These are phyloP conservation scores for Takifugu bimaculatus DNA, from an alignment of 2,113 vertebrate species.

Conservation along the genomic window DNA sequence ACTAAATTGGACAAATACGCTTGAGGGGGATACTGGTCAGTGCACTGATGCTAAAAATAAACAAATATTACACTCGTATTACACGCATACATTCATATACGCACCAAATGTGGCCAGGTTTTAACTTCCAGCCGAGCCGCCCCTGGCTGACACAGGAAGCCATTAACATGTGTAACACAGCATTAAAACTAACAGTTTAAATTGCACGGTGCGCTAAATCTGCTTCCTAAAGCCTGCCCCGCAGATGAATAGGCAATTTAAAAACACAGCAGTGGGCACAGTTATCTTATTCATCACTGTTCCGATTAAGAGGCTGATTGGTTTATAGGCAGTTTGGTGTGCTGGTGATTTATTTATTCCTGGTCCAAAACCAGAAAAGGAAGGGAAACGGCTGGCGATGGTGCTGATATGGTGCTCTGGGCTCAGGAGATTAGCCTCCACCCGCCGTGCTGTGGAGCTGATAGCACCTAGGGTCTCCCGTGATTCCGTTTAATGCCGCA, in stretches of 20 bases:
- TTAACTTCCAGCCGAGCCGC: conserved; percentile 21
- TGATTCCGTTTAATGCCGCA: conserved; percentile 52
- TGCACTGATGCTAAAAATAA: no score
- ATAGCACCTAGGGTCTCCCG: conserved; percentile 17
- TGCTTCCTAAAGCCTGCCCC: conserved; percentile 40
- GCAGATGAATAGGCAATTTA: conserved; percentile 71
- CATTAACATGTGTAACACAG: conserved; percentile 25
- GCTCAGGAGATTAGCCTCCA: conserved; percentile 49
- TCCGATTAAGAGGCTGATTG: conserved; percentile 64
- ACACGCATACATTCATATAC: no score
- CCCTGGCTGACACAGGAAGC: conserved; percentile 22
- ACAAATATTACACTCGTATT: no score
- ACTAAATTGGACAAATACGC: no score
- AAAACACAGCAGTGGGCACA: conserved; percentile 66
- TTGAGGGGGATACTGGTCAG: no score
- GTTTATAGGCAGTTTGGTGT: conserved; percentile 42
- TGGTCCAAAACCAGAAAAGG: conserved; percentile 32
- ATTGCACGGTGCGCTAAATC: conserved; percentile 41
- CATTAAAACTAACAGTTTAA: conserved; percentile 31
- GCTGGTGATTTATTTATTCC: conserved; percentile 45
- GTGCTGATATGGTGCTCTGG: conserved; percentile 24
- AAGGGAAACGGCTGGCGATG: conserved; percentile 38
- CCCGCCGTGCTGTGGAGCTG: background rate
- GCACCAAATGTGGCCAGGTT: conserved; percentile 1
- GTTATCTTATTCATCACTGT: conserved; percentile 64